Conservation (phyloP, 2,888 invertebrate genomes). For the Eretmocerus hayati region DNA sequence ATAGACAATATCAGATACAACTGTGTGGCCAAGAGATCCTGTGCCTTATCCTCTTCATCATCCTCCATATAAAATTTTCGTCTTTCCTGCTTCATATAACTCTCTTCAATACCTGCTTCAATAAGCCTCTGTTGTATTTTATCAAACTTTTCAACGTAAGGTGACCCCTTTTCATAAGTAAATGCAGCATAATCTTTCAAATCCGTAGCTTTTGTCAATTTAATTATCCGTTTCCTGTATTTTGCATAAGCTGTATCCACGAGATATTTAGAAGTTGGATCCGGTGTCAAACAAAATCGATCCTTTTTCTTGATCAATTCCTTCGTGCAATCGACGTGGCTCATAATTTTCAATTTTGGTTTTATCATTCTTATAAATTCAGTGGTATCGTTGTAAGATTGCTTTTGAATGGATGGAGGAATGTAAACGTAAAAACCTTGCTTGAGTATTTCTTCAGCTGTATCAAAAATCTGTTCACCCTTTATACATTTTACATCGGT, state of each 20-base stretch:
- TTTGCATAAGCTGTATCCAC: neutral
- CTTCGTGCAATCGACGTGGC: neutral
- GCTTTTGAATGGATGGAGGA: neutral
- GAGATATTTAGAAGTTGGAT: neutral
- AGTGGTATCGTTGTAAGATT: neutral
- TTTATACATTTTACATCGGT: neutral
- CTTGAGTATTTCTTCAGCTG: neutral
- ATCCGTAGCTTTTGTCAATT: neutral
- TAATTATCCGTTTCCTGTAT: neutral
- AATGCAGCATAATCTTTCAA: constrained; percentile 2
- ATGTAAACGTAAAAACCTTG: neutral
- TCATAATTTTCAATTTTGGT: neutral
- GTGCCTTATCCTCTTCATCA: no score
- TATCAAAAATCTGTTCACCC: neutral
- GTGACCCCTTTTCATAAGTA: constrained; percentile 1
- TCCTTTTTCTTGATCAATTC: neutral
- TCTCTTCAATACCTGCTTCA: neutral
- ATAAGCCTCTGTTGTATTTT: neutral
- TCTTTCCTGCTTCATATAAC: no score
- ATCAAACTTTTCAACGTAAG: constrained; percentile 2
- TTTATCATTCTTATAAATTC: neutral
- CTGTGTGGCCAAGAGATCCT: no score
- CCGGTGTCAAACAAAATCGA: neutral
- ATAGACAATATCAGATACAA: no score
- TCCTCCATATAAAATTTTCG: no score